Percentiles rank a stretch among this genome's conserved stretches.
phyloP scores from a whole-genome alignment of 2,797 vertebrate genomes.

The Pangasius sanitwongsei region DNA sequence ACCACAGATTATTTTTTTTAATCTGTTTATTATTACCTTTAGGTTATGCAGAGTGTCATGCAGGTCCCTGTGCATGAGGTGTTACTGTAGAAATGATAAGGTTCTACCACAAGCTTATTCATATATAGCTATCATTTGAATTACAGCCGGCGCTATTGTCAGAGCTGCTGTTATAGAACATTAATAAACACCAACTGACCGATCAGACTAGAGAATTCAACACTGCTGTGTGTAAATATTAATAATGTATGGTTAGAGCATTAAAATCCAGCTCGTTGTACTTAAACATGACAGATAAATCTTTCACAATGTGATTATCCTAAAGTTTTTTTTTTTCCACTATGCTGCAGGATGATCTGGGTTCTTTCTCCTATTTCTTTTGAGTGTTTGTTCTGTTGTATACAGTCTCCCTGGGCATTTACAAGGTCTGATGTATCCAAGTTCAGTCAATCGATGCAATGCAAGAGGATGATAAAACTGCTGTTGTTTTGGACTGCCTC shows the following conservation, averaged over 20 bases:
- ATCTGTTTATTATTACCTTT: background rate
- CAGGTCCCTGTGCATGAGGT: background rate
- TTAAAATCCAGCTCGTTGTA: background rate
- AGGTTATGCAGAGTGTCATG: background rate
- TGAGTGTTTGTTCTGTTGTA: conserved; percentile 48
- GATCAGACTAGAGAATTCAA: background rate
- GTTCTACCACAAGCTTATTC: background rate
- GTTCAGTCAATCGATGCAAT: conserved; percentile 21
- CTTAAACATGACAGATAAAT: conserved; percentile 27
- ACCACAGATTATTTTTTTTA: background rate
- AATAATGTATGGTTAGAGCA: background rate
- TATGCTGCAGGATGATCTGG: conserved; percentile 11
- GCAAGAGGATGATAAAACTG: conserved; percentile 37
- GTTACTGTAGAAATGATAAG: background rate
- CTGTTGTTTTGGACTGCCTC: conserved; percentile 53
- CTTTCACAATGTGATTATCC: conserved; percentile 17
- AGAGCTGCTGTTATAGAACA: background rate
- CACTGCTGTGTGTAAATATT: background rate
- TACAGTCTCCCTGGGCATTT: conserved; percentile 35
- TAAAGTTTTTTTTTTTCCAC: conserved; percentile 41
- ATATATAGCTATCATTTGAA: background rate
- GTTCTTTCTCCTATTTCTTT: conserved; percentile 29
- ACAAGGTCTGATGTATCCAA: conserved; percentile 14
- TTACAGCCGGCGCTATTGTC: background rate
- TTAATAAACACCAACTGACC: conserved; percentile 3